Evolutionary conservation across 2,113 vertebrate species (phyloP), one percentile per base, ranked within the genome.

Genomic region (Dipodomys ordii): DNA sequence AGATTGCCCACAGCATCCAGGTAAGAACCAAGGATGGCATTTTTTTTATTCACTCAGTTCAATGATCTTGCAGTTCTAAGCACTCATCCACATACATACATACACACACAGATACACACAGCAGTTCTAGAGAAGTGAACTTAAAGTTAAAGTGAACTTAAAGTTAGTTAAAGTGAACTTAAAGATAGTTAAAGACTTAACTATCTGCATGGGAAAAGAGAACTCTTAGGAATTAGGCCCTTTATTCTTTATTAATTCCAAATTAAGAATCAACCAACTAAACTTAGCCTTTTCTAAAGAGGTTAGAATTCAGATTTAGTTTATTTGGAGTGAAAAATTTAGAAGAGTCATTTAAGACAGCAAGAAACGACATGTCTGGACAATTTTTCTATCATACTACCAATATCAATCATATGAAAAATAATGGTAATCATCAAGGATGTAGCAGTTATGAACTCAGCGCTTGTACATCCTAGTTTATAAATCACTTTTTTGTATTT

Each of bases 1-100:
- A 98, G n/a, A 99, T 99, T 1, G 98, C 99, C 64, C 92, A 97
- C 9, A 98, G 95, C 53, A 99, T 99, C 97, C 98, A 99, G 96
- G 99, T 99, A 95, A 83, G 60, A 46, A 2, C 8, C 2, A 1
- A 44, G 79, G 77, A 71, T 18, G 12, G 53, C 53, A 13, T 57
- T 18, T 57, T 57, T 53, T 57, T 57, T 16, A 32, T 44, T 81
- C 30, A 9, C 22, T 94, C 23, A 53, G 39, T 64, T 80, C 22
- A 53, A 64, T 62, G 10, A 12, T 69, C 22, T 49, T 30, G 60
- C 23, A 27, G 19, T 62, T 82, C 71, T 79, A 13, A 96, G 27
- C 9, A 39, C 10, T 15, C 28, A 5, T 18, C 28, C 20, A 11
- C 1, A 0, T 60, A 11, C 23, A 46, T 22, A 7, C 8, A 22